Conservation (phyloP, 1,140 invertebrate genomes). For the Riptortus pedestris region DNA sequence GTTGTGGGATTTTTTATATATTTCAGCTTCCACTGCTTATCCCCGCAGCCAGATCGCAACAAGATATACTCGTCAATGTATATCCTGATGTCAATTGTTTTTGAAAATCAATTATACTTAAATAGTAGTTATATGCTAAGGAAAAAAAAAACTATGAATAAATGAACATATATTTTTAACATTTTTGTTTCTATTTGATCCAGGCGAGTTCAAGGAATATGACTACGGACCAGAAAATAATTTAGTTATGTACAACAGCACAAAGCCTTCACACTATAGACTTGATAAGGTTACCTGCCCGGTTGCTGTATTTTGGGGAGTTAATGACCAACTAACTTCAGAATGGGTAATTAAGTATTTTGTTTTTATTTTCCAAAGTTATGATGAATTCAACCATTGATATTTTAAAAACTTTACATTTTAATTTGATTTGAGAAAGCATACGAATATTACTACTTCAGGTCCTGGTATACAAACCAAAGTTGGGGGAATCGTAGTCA, state of each 20-base stretch:
- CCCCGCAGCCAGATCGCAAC: too few relatives aligned
- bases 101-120: too few relatives aligned
- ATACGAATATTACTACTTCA: too few relatives aligned
- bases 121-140: too few relatives aligned
- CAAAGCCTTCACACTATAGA: conserved; percentile 43
- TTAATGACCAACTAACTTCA: not conserved
- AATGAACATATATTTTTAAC: not conserved
- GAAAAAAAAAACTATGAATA: too few relatives aligned
- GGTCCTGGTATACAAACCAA: too few relatives aligned
- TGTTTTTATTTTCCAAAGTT: too few relatives aligned
- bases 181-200: not conserved
- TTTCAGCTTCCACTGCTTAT: too few relatives aligned
- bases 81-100: too few relatives aligned
- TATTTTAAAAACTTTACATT: not conserved
- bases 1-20: too few relatives aligned
- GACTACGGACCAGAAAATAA: conserved; percentile 37
- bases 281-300: conserved; percentile 43
- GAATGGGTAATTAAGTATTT: conserved; percentile 6
- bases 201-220: conserved; percentile 26
- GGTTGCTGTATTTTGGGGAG: conserved; percentile 31
- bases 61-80: too few relatives aligned
- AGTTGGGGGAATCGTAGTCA: too few relatives aligned
- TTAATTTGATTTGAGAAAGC: not conserved
- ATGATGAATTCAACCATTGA: not conserved
- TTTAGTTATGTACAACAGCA: conserved; percentile 37